Conservation (phyloP, 2,888 invertebrate genomes). For the Drosophila cracens region DNA sequence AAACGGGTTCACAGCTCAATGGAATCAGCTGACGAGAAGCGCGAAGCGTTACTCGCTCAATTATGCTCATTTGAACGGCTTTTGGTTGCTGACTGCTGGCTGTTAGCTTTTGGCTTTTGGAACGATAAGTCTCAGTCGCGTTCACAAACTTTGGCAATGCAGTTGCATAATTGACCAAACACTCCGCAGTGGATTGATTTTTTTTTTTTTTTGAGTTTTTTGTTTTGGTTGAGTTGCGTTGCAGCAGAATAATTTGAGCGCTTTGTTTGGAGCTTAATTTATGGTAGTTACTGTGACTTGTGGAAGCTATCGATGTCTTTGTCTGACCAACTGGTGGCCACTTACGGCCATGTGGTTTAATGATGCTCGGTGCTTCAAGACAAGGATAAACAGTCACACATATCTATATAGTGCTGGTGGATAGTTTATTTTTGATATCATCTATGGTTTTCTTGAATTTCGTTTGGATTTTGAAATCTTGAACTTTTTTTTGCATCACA, state of each 20-base stretch:
- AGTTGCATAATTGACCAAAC: constrained; percentile 58
- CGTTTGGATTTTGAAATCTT: constrained; percentile 65
- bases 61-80: constrained; percentile 46
- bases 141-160: constrained; percentile 57
- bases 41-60: constrained; percentile 65
- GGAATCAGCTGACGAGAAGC: constrained; percentile 60
- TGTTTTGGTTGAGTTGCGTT: constrained; percentile 53
- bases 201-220: background rate
- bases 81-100: constrained; percentile 18
- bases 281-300: constrained; percentile 31
- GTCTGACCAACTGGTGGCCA: constrained; percentile 18
- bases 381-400: constrained; percentile 56
- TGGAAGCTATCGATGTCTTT: constrained; percentile 17
- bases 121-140: constrained; percentile 24
- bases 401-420: background rate
- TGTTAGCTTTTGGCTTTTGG: constrained; percentile 27
- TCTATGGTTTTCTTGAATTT: constrained; percentile 38
- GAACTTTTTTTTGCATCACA: constrained; percentile 58
- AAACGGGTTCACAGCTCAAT: constrained; percentile 71
- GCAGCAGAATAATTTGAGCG: constrained; percentile 73
- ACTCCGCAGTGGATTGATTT: constrained; percentile 19
- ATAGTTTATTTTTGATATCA: constrained; percentile 27
- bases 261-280: constrained; percentile 63
- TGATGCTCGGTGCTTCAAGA: constrained; percentile 56
- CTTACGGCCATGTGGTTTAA: constrained; percentile 29